These are phyloP conservation scores for Anthophora plumipes DNA, from an alignment of 2,888 invertebrate species.

Conservation along the genomic window DNA sequence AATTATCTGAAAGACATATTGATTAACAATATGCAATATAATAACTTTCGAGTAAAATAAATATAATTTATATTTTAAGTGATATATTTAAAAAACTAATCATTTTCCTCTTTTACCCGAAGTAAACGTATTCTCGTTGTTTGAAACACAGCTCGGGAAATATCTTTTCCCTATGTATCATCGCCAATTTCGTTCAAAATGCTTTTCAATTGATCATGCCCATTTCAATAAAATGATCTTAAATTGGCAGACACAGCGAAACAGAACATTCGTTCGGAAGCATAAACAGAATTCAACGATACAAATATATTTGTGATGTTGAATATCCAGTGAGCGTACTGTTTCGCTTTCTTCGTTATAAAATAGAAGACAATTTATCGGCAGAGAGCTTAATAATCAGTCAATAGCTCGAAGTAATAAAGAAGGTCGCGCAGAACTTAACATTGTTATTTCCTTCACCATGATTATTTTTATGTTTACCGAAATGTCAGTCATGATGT, in stretches of 20 bases:
- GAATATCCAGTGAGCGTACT: conserved; percentile 55
- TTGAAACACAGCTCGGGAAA: conserved; percentile 44
- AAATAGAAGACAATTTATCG: conserved; percentile 71
- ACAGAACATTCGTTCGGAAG: conserved; percentile 68
- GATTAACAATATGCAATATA: not conserved
- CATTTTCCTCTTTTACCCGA: conserved; percentile 60
- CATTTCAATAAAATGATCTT: conserved; percentile 39
- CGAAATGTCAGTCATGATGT: conserved; percentile 49
- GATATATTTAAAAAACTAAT: conserved; percentile 4
- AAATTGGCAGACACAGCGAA: conserved; percentile 62
- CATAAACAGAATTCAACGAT: conserved; percentile 53
- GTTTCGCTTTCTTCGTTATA: conserved; percentile 65
- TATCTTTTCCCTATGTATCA: conserved; percentile 43
- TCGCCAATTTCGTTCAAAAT: conserved; percentile 40
- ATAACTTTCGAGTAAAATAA: conserved; percentile 19
- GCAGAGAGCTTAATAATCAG: conserved; percentile 71
- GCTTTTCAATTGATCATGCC: conserved; percentile 23
- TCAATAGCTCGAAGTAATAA: conserved; percentile 65
- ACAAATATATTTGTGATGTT: conserved; percentile 33
- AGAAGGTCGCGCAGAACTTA: conserved; percentile 53
- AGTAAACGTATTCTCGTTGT: conserved; percentile 41
- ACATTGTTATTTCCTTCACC: conserved; percentile 46
- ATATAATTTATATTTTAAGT: conserved; percentile 1
- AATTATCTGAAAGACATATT: conserved; percentile 17
- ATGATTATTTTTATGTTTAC: conserved; percentile 51